Base-by-base conservation (phyloP, 2,113 vertebrate genomes). In the Neomonachus schauinslandi region DNA sequence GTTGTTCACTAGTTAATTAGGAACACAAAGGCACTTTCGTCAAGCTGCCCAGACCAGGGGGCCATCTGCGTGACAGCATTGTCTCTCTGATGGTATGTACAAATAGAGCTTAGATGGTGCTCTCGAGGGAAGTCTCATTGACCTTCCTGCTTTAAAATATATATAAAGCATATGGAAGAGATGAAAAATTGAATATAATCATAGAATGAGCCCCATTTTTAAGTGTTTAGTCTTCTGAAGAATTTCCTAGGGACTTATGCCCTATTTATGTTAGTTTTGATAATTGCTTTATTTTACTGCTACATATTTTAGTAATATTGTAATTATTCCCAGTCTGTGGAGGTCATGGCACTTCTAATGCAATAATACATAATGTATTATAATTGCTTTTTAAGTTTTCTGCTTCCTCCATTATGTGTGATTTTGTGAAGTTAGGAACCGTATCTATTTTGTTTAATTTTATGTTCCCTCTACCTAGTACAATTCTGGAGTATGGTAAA, bases 1-100 rank as follows among this genome's bases (percentile, higher is more conserved):
- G 98, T 94, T 93, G 98, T 98, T 98, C 95, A 94, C 97, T 96
- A 97, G 98, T 98, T 98, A 98, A 99, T 99, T 98, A 98, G 98
- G 69, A 98, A 69, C 96, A 98, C 92, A 97, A 93, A 96, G 95
- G 72, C 89, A 96, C 89, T 98, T 98, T 98, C 72, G 24, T 98
- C 97, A 98, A 98, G 93, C 96, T 96, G 97, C 28, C 93, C 98
- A 97, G 97, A 98, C 93, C 96, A 98, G 98, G 42, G 95, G 96
- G 69, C 98, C 98, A 98, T 98, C 98, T 99, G 98, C 39, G 79
- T 96, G 90, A 97, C 39, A 98, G 63, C 94, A 49, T 84, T 98
- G 59, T 9, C 94, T 96, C 93, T 98, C 93, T 90, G 93, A 97
- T 93, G 96, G 94, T 2, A 95, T 74, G 77, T 86, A 57, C 65